Conservation (phyloP, 1,140 invertebrate genomes). For the Mamestra configurata region DNA sequence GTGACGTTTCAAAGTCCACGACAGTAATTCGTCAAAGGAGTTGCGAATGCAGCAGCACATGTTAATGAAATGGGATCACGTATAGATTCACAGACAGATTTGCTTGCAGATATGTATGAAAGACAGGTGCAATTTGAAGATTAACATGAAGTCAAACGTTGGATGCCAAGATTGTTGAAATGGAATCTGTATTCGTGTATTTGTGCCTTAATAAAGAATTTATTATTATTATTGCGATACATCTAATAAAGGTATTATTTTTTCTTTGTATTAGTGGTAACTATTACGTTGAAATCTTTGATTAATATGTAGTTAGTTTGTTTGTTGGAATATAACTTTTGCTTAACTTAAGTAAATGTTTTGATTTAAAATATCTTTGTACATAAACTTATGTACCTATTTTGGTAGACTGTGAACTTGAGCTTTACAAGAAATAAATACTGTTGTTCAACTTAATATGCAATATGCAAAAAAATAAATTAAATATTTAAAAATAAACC, state of each 20-base stretch:
- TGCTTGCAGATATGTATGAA: neutral
- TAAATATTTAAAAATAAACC: too few species aligned
- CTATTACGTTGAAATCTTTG: too few species aligned
- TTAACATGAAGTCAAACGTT: neutral
- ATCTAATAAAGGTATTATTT: too few species aligned
- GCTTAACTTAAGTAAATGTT: neutral
- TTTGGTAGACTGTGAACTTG: too few species aligned
- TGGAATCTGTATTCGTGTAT: neutral
- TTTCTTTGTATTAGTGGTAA: too few species aligned
- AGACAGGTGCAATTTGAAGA: neutral
- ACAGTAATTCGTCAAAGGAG: conserved; percentile 8
- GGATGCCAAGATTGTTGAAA: neutral
- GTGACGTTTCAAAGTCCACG: neutral
- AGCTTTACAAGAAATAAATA: too few species aligned
- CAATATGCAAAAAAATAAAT: too few species aligned
- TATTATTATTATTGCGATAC: too few species aligned
- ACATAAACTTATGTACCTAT: too few species aligned
- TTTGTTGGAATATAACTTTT: neutral
- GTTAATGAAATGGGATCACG: neutral
- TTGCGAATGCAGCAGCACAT: neutral
- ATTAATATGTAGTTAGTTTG: too few species aligned
- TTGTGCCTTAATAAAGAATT: too few species aligned
- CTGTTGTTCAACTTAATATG: too few species aligned
- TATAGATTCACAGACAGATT: neutral
- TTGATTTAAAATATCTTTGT: neutral